Evolutionary conservation across 2,113 vertebrate genomes (phyloP).

Genomic region (Ptilonorhynchus violaceus): DNA sequence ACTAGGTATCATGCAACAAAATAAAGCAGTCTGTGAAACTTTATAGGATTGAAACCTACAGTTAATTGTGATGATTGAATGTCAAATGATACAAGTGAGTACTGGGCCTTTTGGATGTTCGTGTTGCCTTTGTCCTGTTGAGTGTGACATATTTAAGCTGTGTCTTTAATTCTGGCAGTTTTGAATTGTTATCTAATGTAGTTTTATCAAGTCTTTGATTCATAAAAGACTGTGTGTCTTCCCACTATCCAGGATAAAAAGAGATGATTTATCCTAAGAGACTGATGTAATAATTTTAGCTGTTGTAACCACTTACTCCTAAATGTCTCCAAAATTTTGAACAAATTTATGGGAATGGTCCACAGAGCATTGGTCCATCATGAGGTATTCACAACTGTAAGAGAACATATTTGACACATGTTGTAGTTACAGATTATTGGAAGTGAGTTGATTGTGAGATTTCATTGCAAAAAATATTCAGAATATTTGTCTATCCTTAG

Average conservation of each 20-base stretch:
- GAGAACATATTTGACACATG: not conserved
- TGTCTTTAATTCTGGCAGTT: not conserved
- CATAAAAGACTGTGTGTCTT: not conserved
- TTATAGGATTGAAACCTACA: not conserved
- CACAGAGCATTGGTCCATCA: not conserved
- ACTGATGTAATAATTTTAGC: not conserved
- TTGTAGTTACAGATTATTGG: not conserved
- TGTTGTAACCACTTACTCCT: not conserved
- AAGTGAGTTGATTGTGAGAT: rapidly evolving
- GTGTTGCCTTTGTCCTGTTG: not conserved
- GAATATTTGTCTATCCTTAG: not conserved
- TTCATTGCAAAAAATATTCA: not conserved
- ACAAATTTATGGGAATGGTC: not conserved
- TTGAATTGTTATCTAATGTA: not conserved
- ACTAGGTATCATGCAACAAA: not conserved
- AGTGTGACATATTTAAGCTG: not conserved
- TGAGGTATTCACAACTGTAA: not conserved
- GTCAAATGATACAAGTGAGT: not conserved
- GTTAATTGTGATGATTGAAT: not conserved
- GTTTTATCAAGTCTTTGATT: not conserved
- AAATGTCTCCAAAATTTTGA: not conserved
- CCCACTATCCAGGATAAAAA: not conserved
- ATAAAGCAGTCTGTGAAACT: not conserved
- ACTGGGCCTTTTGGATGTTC: not conserved
- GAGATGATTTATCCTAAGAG: not conserved